Base-by-base conservation (phyloP, 1,140 invertebrate species). In the Caenorhabditis briggsae region DNA sequence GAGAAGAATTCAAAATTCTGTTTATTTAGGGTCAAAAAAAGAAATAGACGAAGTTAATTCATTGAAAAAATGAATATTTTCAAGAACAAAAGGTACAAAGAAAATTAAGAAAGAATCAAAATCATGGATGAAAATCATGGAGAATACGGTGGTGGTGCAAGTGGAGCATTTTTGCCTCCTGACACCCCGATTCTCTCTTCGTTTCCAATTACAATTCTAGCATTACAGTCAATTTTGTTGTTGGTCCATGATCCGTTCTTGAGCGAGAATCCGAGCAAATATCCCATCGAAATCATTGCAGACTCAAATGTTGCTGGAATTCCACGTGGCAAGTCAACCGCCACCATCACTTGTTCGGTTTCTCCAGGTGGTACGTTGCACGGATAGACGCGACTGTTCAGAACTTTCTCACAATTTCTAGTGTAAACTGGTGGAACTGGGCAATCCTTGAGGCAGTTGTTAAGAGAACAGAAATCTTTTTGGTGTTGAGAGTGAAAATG, bases 281-380 rank as follows among this genome's bases (percentile, higher is more conserved):
- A 78, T 11, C 70, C 70, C 70, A 78, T 78, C 8, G 70, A 78
- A 20, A 78, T 78, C 70, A 78, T 78, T 0, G 70, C 11, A 9
- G 70, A 78, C 9, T 78, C 70, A 7, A 78, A 78, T 23, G 43
- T 78, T 12, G 70, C 18, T 6, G 18, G 70, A 5, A 50, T n/a
- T 11, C n/a, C n/a, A 11, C 12, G 5, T 23, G 70, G 70, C 11
- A 78, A 5, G 2, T 78, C 16, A 78, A 78, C 23, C 46, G 50
- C 70, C 46, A 78, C 18, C 48, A 14, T 18, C 0, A 78, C 33
- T 6, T 78, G 2, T 5, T 53, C 20, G 9, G n/a, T 23, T 18
- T 78, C 33, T 3, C 14, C 7, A n/a, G 70, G 70, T 23, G 70
- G 46, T 3, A 78, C 46, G 70, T 78, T 2, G n/a, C 70, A 78